These are phyloP conservation scores for Allygus modestus DNA, from an alignment of 2,888 invertebrate species.

Conservation along the genomic window DNA sequence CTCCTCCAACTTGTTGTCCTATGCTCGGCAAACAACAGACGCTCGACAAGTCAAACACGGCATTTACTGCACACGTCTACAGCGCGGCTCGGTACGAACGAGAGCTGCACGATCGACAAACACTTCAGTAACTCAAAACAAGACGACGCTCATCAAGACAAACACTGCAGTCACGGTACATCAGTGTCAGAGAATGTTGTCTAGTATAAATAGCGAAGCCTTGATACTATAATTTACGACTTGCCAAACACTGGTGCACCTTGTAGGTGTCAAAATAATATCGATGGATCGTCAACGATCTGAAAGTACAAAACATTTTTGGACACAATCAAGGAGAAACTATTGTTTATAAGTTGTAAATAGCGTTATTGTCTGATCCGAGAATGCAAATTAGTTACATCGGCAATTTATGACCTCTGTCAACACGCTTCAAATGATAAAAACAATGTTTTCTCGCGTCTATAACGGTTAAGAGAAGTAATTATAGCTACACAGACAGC, in stretches of 20 bases:
- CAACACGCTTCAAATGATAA: neutral
- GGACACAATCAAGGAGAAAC: no score
- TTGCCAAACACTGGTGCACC: no score
- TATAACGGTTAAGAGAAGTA: neutral
- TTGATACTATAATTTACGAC: no score
- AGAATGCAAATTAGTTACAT: neutral
- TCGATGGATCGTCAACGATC: no score
- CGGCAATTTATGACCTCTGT: neutral
- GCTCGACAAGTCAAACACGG: no score
- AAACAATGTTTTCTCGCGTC: neutral
- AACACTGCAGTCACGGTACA: conserved; percentile 15
- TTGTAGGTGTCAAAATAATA: no score
- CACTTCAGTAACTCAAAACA: neutral
- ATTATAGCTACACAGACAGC: neutral
- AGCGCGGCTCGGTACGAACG: no score
- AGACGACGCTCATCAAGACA: neutral
- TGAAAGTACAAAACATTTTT: no score
- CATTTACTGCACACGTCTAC: no score
- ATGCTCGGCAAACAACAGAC: no score
- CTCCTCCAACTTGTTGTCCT: no score
- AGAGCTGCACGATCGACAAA: neutral
- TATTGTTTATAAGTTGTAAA: no score
- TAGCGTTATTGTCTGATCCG: neutral
- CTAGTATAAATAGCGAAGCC: neutral
- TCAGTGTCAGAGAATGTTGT: neutral